A percentile compares a stretch with the other conserved stretches of the same genome.
phyloP scores from a whole-genome alignment of 23 tunicate genomes.

The Diplosoma virens region DNA sequence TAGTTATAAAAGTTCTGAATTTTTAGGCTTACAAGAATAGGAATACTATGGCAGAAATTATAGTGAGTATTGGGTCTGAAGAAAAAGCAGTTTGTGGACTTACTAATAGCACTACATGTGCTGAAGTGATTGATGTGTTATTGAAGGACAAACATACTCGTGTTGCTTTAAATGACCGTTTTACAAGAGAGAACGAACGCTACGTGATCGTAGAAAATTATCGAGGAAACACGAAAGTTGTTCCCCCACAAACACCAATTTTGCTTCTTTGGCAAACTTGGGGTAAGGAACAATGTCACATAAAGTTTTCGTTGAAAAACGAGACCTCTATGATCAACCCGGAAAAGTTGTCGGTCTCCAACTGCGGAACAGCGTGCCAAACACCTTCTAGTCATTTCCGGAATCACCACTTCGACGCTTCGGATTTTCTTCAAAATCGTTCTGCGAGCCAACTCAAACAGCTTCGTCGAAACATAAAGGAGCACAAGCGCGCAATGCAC shows the following conservation, averaged over 20 bases:
- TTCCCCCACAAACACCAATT: conserved; percentile 82
- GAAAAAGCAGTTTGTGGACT: conserved; percentile 85
- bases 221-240: conserved; percentile 85
- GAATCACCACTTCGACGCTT: background rate
- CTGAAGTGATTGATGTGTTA: conserved; percentile 75
- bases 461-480: conserved; percentile 66
- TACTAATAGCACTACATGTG: conserved; percentile 77
- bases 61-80: conserved; percentile 77
- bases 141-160: conserved; percentile 62
- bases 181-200: conserved; percentile 28
- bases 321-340: conserved; percentile 33
- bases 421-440: conserved; percentile 48
- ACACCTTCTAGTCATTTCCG: background rate
- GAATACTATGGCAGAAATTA: conserved; percentile 60
- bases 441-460: conserved; percentile 67
- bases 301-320: conserved; percentile 71
- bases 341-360: background rate
- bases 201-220: conserved; percentile 89
- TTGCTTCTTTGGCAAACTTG: conserved; percentile 95
- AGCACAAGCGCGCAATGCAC: conserved; percentile 75
- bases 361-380: conserved; percentile 2
- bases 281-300: conserved; percentile 95
- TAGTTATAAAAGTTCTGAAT: background rate
- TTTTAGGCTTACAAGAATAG: background rate
- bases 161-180: conserved; percentile 7